Evolutionary conservation across 2,888 invertebrate genomes (phyloP), one percentile per base, ranked within the genome.

Genomic region (Palloptera scutellata): DNA sequence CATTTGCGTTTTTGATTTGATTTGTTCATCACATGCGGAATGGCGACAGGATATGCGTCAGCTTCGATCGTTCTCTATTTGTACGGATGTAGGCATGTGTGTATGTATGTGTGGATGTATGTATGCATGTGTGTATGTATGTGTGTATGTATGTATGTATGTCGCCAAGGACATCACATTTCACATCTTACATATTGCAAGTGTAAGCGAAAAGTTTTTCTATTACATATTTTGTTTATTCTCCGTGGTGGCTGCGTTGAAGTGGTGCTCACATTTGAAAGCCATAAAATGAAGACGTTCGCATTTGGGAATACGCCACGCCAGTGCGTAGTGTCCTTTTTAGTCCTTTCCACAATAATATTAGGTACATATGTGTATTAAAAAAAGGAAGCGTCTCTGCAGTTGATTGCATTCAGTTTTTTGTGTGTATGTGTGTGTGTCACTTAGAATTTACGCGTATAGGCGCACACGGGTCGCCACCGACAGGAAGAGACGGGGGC

Each of bases 1-100:
- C 48, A 48, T 48, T 48, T 48, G 48, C 48, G 48, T 48, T 30
- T 30, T 48, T 48, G 48, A 48, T 48, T 48, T 48, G 48, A 48
- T 48, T 48, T n/a, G n/a, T n/a, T 48, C n/a, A 10, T n/a, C 48
- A 48, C 48, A 48, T 15, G 10, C 11, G 48, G n/a, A 48, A 13
- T 48, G 3, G 15, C 48, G 15, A 13, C 30, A 30, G 30, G 30
- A 30, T 30, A 30, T 30, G 6, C 30, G 2, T n/a, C n/a, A n/a
- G n/a, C n/a, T 30, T 4, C 30, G 30, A 30, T 4, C 30, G 30
- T n/a, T n/a, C n/a, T n/a, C n/a, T n/a, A n/a, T n/a, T n/a, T n/a
- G n/a, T n/a, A n/a, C n/a, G n/a, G n/a, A n/a, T n/a, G n/a, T n/a
- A n/a, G n/a, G n/a, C n/a, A n/a, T n/a, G n/a, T n/a, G n/a, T n/a